A percentile compares a stretch with the other conserved stretches of the same genome.
These are phyloP conservation scores for Merops nubicus DNA, from an alignment of 2,113 vertebrate species.

Conservation along the genomic window DNA sequence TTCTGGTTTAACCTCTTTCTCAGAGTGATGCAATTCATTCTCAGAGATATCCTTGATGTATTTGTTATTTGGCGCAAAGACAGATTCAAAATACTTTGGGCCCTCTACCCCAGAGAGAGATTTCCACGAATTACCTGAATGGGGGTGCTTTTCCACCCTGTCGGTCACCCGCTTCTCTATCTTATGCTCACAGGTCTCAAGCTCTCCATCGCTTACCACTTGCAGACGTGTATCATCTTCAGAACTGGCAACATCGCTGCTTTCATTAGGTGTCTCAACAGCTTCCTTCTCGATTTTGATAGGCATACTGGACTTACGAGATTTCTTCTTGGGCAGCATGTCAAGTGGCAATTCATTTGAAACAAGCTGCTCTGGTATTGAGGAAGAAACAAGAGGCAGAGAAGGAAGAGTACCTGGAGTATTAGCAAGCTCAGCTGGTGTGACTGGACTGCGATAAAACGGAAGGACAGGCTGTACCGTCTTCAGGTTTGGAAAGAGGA, in stretches of 20 bases:
- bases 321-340: conserved; percentile 93
- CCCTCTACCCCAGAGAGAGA: conserved; percentile 60
- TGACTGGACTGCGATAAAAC: conserved; percentile 92
- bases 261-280: conserved; percentile 74
- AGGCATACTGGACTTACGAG: conserved; percentile 98
- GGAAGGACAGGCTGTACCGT: conserved; percentile 96
- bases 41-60: conserved; percentile 62
- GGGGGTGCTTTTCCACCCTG: conserved; percentile 52
- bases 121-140: conserved; percentile 56
- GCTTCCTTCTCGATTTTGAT: conserved; percentile 95
- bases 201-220: conserved; percentile 73
- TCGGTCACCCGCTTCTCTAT: conserved; percentile 29
- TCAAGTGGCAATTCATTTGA: conserved; percentile 78
- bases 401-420: conserved; percentile 92
- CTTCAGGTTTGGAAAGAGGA: conserved; percentile 94
- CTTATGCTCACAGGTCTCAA: conserved; percentile 69
- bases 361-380: conserved; percentile 82
- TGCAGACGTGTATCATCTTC: conserved; percentile 81
- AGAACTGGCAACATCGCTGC: conserved; percentile 77
- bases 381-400: conserved; percentile 89
- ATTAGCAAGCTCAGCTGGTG: conserved; percentile 92
- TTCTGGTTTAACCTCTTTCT: conserved; percentile 65
- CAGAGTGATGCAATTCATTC: conserved; percentile 54
- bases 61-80: conserved; percentile 42
- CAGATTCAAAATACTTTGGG: conserved; percentile 60